These are phyloP conservation scores for Tachypleus tridentatus DNA, from an alignment of 1,140 invertebrate species.

Conservation along the genomic window DNA sequence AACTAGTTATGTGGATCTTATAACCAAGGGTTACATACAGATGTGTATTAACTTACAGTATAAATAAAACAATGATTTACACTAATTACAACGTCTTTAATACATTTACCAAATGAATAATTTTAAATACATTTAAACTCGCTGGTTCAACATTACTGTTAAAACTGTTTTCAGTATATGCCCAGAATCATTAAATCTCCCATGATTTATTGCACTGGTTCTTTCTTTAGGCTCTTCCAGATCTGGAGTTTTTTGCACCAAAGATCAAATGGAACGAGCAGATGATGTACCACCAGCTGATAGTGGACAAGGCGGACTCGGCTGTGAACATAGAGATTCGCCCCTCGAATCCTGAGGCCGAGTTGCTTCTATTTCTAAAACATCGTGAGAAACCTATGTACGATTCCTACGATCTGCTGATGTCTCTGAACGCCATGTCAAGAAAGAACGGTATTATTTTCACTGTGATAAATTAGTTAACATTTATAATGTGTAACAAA, in stretches of 20 bases:
- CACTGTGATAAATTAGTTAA: no score
- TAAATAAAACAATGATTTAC: no score
- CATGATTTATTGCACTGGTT: not conserved
- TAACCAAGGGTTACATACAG: no score
- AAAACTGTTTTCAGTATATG: no score
- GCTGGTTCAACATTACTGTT: no score
- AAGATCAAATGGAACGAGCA: slow-evolving; percentile 25
- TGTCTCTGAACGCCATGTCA: slow-evolving; percentile 17
- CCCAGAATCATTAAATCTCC: no score
- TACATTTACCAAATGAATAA: no score
- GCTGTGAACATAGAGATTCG: slow-evolving; percentile 28
- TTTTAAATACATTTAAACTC: no score
- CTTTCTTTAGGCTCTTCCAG: slow-evolving; percentile 20
- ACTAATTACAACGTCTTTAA: no score
- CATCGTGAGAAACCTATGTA: slow-evolving; percentile 25
- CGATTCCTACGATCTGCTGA: slow-evolving; percentile 24
- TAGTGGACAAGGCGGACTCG: slow-evolving; percentile 28
- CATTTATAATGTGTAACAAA: no score
- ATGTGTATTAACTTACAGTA: no score
- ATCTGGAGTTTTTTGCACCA: slow-evolving; percentile 21
- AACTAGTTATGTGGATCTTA: no score
- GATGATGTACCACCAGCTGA: slow-evolving; percentile 27
- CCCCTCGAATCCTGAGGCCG: slow-evolving; percentile 22
- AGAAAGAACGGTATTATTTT: slow-evolving; percentile 18
- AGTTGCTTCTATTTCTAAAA: slow-evolving; percentile 25